Conservation (phyloP, 1,140 invertebrate species). For the Zaprionus ghesquierei region DNA sequence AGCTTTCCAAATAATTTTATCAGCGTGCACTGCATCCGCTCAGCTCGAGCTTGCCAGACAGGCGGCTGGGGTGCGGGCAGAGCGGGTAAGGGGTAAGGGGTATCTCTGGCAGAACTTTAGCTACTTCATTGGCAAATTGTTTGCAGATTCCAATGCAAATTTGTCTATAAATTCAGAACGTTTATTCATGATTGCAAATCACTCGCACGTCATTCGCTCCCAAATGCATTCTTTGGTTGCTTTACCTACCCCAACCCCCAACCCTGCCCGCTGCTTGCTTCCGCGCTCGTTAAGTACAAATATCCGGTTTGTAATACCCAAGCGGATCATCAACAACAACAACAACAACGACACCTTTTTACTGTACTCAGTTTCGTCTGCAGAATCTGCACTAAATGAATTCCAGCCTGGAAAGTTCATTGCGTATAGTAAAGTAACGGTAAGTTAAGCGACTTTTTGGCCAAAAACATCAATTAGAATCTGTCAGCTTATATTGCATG, state of each 20-base stretch:
- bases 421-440: neutral
- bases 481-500: neutral
- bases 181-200: slow-evolving; percentile 27
- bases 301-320: neutral
- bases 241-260: neutral
- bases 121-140: slow-evolving; percentile 17
- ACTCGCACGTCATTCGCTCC: slow-evolving; percentile 2
- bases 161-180: slow-evolving; percentile 14
- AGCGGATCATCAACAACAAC: neutral
- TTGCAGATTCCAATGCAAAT: slow-evolving; percentile 24
- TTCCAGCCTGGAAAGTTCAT: neutral
- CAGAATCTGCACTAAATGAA: slow-evolving; percentile 8
- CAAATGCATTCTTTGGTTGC: slow-evolving; percentile 1
- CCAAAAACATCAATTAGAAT: neutral
- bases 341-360: neutral
- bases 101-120: neutral
- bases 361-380: too few species aligned
- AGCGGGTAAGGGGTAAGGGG: neutral
- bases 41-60: neutral
- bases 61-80: neutral
- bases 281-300: neutral
- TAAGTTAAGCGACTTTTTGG: neutral
- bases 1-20: slow-evolving; percentile 57
- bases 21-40: slow-evolving; percentile 12
- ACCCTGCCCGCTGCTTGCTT: neutral